A percentile compares a stretch with the other conserved stretches of the same genome.
Evolutionary conservation across 2,888 invertebrate genomes (phyloP).

Genomic region (Drosophila suboccidentalis): DNA sequence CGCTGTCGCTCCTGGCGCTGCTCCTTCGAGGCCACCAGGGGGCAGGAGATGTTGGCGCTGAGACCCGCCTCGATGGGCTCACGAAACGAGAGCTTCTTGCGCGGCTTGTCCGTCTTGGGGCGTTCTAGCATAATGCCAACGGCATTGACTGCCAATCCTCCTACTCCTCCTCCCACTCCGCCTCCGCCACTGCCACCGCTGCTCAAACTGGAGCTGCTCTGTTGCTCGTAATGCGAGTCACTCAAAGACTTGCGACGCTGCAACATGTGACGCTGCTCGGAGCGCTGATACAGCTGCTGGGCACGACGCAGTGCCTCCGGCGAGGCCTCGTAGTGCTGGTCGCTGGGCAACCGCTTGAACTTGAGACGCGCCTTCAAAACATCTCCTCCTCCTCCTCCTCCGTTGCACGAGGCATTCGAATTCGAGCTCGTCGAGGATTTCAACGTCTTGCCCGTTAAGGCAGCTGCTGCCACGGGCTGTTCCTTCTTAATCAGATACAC

Average conservation of each 20-base stretch:
- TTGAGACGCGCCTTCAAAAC: constrained; percentile 79
- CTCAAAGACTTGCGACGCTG: constrained; percentile 82
- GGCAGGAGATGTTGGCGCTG: constrained; percentile 24
- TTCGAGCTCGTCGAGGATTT: constrained; percentile 14
- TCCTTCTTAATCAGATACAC: constrained; percentile 85
- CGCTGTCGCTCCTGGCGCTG: constrained; percentile 59
- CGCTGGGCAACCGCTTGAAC: constrained; percentile 72
- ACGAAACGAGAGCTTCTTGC: constrained; percentile 94
- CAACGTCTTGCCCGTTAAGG: constrained; percentile 51
- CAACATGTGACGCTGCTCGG: constrained; percentile 68
- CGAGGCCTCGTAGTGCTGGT: constrained; percentile 59
- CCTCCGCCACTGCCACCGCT: constrained; percentile 82
- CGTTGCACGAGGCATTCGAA: constrained; percentile 11
- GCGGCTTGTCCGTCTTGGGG: constrained; percentile 87
- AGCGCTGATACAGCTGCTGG: constrained; percentile 73
- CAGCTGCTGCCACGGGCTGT: constrained; percentile 75
- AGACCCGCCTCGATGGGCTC: constrained; percentile 88
- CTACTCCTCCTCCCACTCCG: constrained; percentile 76
- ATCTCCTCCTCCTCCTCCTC: constrained; percentile 55
- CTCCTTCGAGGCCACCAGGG: constrained; percentile 9
- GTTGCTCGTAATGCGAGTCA: constrained; percentile 66
- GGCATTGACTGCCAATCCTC: constrained; percentile 29
- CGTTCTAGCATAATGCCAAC: constrained; percentile 75
- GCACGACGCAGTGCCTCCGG: constrained; percentile 72
- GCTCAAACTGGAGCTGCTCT: constrained; percentile 78